Evolutionary conservation across 2,888 invertebrate genomes (phyloP).

Genomic region (Autographa pulchrina): DNA sequence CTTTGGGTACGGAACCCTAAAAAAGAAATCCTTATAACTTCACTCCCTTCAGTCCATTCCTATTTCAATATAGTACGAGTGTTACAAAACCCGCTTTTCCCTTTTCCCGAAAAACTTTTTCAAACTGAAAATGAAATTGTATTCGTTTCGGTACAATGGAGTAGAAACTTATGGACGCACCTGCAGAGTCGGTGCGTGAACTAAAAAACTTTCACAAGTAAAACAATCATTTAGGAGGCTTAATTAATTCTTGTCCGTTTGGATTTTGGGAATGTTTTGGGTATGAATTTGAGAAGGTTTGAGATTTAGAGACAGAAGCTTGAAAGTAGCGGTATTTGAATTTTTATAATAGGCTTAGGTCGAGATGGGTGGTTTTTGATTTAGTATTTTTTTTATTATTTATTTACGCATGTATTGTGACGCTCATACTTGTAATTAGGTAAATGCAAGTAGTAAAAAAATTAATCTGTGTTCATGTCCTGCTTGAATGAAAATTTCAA

Average conservation of each 20-base stretch:
- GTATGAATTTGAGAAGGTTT: constrained; percentile 13
- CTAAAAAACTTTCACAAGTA: constrained; percentile 29
- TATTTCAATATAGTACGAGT: constrained; percentile 33
- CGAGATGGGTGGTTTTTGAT: too few relatives aligned
- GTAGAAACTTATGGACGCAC: constrained; percentile 31
- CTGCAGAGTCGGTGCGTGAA: constrained; percentile 19
- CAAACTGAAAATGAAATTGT: constrained; percentile 54
- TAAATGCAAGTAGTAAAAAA: too few relatives aligned
- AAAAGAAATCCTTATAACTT: not conserved
- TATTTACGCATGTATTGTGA: too few relatives aligned
- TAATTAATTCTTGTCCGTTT: constrained; percentile 43
- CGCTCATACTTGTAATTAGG: too few relatives aligned
- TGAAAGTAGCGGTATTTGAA: too few relatives aligned
- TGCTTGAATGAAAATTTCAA: too few relatives aligned
- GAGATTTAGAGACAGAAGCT: too few relatives aligned
- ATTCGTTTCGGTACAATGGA: constrained; percentile 34
- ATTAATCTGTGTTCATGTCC: too few relatives aligned
- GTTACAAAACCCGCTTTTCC: constrained; percentile 26
- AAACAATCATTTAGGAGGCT: constrained; percentile 33
- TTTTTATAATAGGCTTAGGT: too few relatives aligned
- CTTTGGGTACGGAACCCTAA: too few relatives aligned
- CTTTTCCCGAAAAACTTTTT: constrained; percentile 46
- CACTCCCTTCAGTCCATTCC: constrained; percentile 15
- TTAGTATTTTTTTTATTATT: too few relatives aligned
- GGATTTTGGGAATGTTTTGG: constrained; percentile 21